Evolutionary conservation across 2,888 invertebrate species (phyloP), one percentile per base, ranked within the genome.

Genomic region (Ganaspis brasiliensis): DNA sequence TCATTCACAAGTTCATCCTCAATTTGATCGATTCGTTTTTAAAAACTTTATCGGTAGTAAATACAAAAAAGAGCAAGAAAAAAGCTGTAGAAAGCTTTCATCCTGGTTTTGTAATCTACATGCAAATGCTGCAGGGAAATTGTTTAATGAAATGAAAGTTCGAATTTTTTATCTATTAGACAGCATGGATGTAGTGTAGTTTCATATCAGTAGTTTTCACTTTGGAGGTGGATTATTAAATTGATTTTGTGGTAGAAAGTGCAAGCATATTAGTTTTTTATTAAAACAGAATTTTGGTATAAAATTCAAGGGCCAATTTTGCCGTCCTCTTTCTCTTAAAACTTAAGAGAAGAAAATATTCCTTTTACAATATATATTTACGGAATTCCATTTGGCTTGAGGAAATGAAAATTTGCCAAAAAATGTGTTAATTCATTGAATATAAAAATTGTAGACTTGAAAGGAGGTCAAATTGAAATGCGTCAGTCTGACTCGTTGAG

Each of bases 51-150:
- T 59, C n/a, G 26, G 31, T 26, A 9, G 24, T 31, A 31, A 59
- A 59, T 59, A 59, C 24, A 59, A 8, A 26, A 31, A 6, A 31
- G 31, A 40, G 6, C 14, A 21, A 63, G 45, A 24, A 67, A 45
- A 24, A 67, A 45, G 21, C 14, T n/a, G 40, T 67, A 67, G 67
- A 67, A 67, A 67, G 67, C 67, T 67, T 67, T 21, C 24, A 21
- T 67, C n/a, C 9, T 45, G 3, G 26, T 2, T 56, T 26, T n/a
- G 24, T 24, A 67, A 67, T 67, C 45, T 67, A 21, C 24, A 67
- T 67, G 67, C 67, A 67, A 67, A 67, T 67, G 67, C 45, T 67
- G 31, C 59, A 59, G 67, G 67, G 67, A 67, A 67, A 40, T 67
- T 67, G 45, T 67, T 67, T 67, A 24, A 67, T 67, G 40, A 67